These are phyloP conservation scores for Julus scandinavius DNA, from an alignment of 2,888 invertebrate genomes.

Conservation along the genomic window DNA sequence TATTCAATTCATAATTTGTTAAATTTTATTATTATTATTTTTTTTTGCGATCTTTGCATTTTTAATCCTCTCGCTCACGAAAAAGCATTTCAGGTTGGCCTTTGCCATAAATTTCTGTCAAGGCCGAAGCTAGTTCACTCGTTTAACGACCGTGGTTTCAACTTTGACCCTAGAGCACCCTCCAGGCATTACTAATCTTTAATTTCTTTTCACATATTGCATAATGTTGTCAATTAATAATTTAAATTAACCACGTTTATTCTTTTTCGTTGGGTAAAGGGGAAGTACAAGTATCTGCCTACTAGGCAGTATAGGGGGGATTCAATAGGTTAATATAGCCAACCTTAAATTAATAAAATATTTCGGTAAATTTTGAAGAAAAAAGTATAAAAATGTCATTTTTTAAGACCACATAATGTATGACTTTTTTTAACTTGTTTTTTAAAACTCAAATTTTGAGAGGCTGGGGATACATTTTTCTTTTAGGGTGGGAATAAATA, in stretches of 20 bases:
- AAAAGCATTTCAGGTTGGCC: not conserved
- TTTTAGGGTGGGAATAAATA: no score
- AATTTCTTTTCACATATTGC: not conserved
- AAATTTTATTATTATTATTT: not conserved
- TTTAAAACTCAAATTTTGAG: no score
- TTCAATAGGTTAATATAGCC: no score
- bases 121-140: not conserved
- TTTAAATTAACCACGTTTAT: not conserved
- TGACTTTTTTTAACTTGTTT: no score
- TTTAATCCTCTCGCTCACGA: not conserved
- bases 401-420: no score
- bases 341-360: no score
- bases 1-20: constrained; percentile 11
- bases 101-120: not conserved
- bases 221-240: not conserved
- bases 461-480: no score
- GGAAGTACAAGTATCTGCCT: not conserved
- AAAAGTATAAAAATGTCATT: no score
- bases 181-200: not conserved
- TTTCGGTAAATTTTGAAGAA: no score
- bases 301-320: no score
- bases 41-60: not conserved
- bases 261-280: not conserved
- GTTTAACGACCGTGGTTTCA: constrained; percentile 16
- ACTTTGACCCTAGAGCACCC: not conserved